These are phyloP conservation scores for Pithys albifrons DNA, from an alignment of 2,113 vertebrate genomes.

Conservation along the genomic window DNA sequence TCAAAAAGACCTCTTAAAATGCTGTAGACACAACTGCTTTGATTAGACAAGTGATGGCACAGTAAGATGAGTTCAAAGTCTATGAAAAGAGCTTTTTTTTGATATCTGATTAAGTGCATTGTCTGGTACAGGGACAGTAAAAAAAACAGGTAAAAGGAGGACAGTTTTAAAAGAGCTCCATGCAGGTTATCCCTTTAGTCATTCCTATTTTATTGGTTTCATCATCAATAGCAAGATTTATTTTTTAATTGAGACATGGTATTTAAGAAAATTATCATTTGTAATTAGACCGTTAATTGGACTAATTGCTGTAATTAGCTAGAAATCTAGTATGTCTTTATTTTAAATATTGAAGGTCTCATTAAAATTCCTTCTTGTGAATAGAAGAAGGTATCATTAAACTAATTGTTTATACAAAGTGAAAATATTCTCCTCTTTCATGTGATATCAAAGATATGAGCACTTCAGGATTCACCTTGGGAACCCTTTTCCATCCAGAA, in stretches of 20 bases:
- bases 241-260: background rate
- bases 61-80: background rate
- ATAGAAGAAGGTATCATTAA: background rate
- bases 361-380: background rate
- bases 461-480: background rate
- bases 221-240: background rate
- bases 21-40: background rate
- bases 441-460: background rate
- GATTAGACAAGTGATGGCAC: background rate
- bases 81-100: background rate
- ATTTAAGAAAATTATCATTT: background rate
- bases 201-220: background rate
- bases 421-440: background rate
- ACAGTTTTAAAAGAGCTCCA: background rate
- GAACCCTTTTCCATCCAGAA: background rate
- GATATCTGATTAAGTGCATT: background rate
- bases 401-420: background rate
- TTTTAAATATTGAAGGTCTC: background rate
- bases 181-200: background rate
- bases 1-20: background rate
- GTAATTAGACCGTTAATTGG: background rate
- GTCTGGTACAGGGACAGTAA: background rate
- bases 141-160: background rate
- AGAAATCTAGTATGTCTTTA: background rate
- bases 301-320: conserved; percentile 20